A percentile compares a stretch with the other conserved stretches of the same genome.
Conservation (phyloP, 2,888 invertebrate genomes). For the Ophion costatus region DNA sequence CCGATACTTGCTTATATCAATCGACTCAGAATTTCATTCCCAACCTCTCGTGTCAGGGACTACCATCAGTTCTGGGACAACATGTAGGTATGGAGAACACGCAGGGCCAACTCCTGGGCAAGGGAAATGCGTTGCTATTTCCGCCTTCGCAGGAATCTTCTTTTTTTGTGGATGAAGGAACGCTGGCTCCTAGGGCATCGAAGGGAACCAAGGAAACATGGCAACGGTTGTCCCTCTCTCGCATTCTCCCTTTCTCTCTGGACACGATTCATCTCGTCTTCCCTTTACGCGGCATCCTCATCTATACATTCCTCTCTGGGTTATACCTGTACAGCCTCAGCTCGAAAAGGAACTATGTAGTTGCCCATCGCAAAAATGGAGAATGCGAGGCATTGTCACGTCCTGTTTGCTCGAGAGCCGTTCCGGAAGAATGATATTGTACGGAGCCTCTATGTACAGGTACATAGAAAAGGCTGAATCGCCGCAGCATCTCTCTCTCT, state of each 20-base stretch:
- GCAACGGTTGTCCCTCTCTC: constrained; percentile 60
- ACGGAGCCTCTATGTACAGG: constrained; percentile 46
- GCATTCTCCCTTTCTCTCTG: constrained; percentile 5
- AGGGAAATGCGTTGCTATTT: constrained; percentile 74
- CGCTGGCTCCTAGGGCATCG: constrained; percentile 45
- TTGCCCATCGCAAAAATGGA: constrained; percentile 53
- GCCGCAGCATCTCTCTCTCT: background rate
- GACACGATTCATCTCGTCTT: constrained; percentile 57
- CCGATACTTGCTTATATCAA: too few species aligned
- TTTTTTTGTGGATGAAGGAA: constrained; percentile 65
- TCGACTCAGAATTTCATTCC: too few species aligned
- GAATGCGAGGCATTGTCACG: constrained; percentile 71
- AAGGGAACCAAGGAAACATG: constrained; percentile 59
- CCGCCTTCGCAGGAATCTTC: constrained; percentile 75
- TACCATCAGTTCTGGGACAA: background rate
- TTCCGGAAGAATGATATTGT: constrained; percentile 68
- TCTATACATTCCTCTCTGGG: constrained; percentile 22
- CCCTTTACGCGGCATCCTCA: constrained; percentile 23
- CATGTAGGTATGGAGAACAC: constrained; percentile 34
- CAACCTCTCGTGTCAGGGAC: too few species aligned
- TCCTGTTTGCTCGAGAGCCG: constrained; percentile 77
- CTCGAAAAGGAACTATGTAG: constrained; percentile 41
- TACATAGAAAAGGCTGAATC: constrained; percentile 13
- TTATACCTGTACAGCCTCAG: constrained; percentile 15
- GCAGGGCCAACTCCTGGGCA: constrained; percentile 68